These are phyloP conservation scores for Variabilichromis moorii DNA, from an alignment of 2,113 vertebrate genomes.

Conservation along the genomic window DNA sequence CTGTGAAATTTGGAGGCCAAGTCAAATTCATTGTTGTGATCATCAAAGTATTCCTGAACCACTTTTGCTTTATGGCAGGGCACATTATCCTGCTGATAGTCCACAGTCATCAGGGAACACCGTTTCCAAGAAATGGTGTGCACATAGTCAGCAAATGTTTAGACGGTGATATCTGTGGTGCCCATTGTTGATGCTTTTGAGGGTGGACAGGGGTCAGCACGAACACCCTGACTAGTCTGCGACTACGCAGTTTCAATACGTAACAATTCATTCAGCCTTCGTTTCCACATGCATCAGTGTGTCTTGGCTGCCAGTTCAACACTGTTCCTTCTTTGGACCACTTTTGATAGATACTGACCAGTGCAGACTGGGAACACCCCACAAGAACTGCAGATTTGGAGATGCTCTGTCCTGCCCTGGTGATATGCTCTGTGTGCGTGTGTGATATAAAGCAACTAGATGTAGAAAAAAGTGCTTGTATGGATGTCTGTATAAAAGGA, in stretches of 20 bases:
- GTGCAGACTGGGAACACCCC: not conserved
- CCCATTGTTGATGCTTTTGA: not conserved
- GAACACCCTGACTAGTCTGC: not conserved
- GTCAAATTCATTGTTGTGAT: not conserved
- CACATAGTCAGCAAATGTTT: not conserved
- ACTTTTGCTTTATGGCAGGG: not conserved
- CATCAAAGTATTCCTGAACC: not conserved
- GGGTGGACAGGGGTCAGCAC: not conserved
- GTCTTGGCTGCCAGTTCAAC: not conserved
- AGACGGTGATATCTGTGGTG: not conserved
- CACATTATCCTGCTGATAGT: not conserved
- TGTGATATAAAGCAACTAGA: not conserved
- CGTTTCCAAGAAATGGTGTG: not conserved
- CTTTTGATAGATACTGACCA: not conserved
- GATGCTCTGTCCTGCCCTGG: not conserved
- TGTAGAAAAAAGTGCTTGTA: not conserved
- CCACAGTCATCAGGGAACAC: not conserved
- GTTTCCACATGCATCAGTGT: not conserved
- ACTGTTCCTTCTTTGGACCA: not conserved
- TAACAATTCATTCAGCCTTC: not conserved
- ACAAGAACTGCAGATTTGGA: not conserved
- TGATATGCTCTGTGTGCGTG: rapidly evolving
- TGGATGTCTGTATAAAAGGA: not conserved
- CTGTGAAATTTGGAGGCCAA: not conserved
- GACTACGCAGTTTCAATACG: not conserved